These are phyloP conservation scores for Pseudomyrmex concolor DNA, from an alignment of 1,140 invertebrate species.

Conservation along the genomic window DNA sequence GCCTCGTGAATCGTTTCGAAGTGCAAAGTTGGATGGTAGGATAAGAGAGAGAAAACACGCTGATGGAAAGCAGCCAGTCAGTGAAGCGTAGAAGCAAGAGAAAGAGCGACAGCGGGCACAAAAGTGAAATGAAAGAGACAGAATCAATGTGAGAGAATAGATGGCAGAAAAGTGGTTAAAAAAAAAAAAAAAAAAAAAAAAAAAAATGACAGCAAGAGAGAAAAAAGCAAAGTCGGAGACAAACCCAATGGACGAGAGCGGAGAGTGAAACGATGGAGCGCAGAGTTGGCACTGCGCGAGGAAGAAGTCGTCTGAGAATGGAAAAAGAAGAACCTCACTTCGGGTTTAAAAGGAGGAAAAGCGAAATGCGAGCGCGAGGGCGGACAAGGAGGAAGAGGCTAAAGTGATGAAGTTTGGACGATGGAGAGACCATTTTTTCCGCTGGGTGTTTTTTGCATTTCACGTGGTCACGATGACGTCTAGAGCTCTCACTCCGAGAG, in stretches of 20 bases:
- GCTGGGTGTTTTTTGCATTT: constrained; percentile 47
- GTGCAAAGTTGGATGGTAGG: constrained; percentile 74
- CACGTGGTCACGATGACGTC: neutral
- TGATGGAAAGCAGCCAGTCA: constrained; percentile 50
- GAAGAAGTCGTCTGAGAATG: constrained; percentile 28
- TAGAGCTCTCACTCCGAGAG: neutral
- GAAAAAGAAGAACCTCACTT: neutral
- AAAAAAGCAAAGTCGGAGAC: constrained; percentile 5
- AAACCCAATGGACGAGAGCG: constrained; percentile 15
- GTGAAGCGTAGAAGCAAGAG: constrained; percentile 66
- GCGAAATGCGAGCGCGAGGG: neutral
- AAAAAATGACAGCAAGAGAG: neutral
- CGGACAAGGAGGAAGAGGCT: neutral
- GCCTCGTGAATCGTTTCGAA: constrained; percentile 32
- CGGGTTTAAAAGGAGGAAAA: constrained; percentile 32
- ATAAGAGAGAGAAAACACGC: constrained; percentile 55
- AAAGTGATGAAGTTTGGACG: constrained; percentile 75
- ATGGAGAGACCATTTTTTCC: constrained; percentile 66
- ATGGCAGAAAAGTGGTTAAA: constrained; percentile 33
- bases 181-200: neutral
- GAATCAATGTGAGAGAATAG: neutral
- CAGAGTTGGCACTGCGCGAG: constrained; percentile 11
- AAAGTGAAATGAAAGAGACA: constrained; percentile 40
- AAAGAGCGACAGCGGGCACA: neutral
- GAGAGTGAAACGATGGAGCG: constrained; percentile 7